A percentile compares a stretch with the other conserved stretches of the same genome.
These are phyloP conservation scores for Alosa alosa DNA, from an alignment of 2,113 vertebrate species.

Conservation along the genomic window DNA sequence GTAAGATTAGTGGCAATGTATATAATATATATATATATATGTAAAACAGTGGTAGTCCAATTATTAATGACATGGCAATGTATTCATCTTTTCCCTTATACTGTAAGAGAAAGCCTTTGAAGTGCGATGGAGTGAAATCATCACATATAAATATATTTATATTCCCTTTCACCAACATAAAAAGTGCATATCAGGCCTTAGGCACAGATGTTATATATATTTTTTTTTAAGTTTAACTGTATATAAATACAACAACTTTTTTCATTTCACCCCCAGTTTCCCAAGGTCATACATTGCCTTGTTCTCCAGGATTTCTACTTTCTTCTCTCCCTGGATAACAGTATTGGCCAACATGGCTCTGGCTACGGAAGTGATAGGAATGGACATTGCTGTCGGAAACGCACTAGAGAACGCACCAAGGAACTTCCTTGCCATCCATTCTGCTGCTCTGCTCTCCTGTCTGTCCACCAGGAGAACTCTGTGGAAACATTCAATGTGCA, in stretches of 20 bases:
- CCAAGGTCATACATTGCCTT: constrained; percentile 68
- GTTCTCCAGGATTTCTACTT: constrained; percentile 74
- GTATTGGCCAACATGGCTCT: constrained; percentile 72
- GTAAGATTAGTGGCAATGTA: neutral
- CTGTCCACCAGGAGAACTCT: constrained; percentile 74
- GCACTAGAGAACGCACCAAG: constrained; percentile 52
- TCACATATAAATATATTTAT: too few species aligned
- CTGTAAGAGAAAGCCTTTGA: too few species aligned
- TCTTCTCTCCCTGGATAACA: constrained; percentile 60
- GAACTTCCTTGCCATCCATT: constrained; percentile 72
- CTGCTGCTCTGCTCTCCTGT: constrained; percentile 68
- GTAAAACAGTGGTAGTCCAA: too few species aligned
- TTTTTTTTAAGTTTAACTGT: neutral
- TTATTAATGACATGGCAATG: too few species aligned
- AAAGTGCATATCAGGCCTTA: neutral
- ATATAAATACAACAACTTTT: neutral
- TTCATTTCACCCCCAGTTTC: constrained; percentile 53
- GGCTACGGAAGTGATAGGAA: constrained; percentile 63
- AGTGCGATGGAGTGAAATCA: too few species aligned
- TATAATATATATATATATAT: neutral
- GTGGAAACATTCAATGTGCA: neutral
- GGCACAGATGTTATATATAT: neutral
- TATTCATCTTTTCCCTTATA: too few species aligned
- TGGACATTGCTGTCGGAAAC: constrained; percentile 61
- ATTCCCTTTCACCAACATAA: neutral